A percentile compares a stretch with the other conserved stretches of the same genome.
Conservation (phyloP, 2,113 vertebrate species). For the Pseudopipra pipra region DNA sequence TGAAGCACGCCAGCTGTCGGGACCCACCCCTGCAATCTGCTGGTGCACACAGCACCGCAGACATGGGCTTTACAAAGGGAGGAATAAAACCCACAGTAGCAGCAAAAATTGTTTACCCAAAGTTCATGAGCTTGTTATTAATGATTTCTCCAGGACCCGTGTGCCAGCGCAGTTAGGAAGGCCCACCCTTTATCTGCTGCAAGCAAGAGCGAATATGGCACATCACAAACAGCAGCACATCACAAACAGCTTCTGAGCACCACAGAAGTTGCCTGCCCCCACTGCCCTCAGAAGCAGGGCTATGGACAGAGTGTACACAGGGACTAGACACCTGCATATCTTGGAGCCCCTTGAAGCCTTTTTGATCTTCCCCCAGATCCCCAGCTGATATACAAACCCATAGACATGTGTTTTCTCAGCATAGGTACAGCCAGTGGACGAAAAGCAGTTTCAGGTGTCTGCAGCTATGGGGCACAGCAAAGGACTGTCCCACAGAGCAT, state of each 20-base stretch:
- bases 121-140: conserved; percentile 16
- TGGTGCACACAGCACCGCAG: not conserved
- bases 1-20: conserved; percentile 43
- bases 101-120: conserved; percentile 22
- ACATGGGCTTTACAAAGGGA: not conserved
- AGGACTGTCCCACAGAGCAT: not conserved
- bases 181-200: not conserved
- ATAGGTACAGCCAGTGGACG: not conserved
- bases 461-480: not conserved
- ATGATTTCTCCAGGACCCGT: not conserved
- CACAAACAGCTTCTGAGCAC: not conserved
- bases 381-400: not conserved
- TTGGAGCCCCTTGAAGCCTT: not conserved
- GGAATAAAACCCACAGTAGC: not conserved
- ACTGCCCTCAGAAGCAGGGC: not conserved
- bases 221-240: not conserved
- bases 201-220: rapidly evolving
- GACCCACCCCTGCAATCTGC: conserved; percentile 66
- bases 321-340: not conserved
- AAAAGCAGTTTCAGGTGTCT: not conserved
- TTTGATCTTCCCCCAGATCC: not conserved
- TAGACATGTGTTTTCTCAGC: not conserved
- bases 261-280: not conserved
- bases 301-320: not conserved
- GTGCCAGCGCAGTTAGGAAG: not conserved